Conservation (phyloP, 2,888 invertebrate genomes). For the Eumerus sabulonum region DNA sequence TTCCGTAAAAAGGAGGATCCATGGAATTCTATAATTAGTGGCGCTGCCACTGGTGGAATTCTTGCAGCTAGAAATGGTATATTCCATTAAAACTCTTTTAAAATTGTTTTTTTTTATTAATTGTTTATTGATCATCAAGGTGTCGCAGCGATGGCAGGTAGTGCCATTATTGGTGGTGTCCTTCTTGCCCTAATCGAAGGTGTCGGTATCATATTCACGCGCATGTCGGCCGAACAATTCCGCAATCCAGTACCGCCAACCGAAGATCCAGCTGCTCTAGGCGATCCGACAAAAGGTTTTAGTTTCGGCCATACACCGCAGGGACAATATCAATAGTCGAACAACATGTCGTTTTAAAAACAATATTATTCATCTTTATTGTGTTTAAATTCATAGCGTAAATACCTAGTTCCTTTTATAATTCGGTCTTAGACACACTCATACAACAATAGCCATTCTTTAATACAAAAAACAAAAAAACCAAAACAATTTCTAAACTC, state of each 20-base stretch:
- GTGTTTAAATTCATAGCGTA: constrained; percentile 38
- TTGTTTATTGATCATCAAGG: constrained; percentile 77
- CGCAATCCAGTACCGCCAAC: constrained; percentile 88
- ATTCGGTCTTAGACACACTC: constrained; percentile 27
- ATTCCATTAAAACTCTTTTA: constrained; percentile 2
- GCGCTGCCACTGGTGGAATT: constrained; percentile 97
- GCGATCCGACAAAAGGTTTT: constrained; percentile 80
- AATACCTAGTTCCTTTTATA: constrained; percentile 22
- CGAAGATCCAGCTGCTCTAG: constrained; percentile 88
- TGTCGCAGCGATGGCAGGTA: constrained; percentile 93
- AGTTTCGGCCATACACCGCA: constrained; percentile 73
- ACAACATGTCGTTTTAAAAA: constrained; percentile 11
- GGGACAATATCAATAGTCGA: constrained; percentile 75
- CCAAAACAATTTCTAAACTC: too few relatives aligned
- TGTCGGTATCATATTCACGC: constrained; percentile 95
- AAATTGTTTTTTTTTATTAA: constrained; percentile 68
- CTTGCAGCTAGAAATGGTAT: constrained; percentile 95
- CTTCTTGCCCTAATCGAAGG: constrained; percentile 98
- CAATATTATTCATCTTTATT: constrained; percentile 22
- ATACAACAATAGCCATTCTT: too few relatives aligned
- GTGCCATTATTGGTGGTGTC: constrained; percentile 97
- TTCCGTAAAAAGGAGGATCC: constrained; percentile 98
- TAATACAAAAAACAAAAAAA: too few relatives aligned
- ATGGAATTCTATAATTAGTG: constrained; percentile 97
- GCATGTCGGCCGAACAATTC: constrained; percentile 95